phyloP scores from a whole-genome alignment of 2,113 vertebrate species.

The Sisor rabdophorus region DNA sequence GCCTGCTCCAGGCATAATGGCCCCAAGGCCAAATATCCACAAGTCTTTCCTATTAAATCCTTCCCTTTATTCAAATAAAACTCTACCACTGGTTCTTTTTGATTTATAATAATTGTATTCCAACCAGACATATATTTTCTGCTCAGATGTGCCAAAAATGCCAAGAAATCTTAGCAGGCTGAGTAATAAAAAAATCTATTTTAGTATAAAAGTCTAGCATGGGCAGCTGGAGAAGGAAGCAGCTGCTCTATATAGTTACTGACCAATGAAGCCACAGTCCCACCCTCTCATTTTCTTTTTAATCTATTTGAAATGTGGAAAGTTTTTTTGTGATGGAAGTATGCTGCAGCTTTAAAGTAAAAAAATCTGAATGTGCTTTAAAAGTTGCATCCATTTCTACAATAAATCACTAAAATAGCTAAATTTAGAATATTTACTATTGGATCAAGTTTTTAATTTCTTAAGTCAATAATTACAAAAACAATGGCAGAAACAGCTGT shows the following conservation, averaged over 20 bases:
- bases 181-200: neutral
- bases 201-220: neutral
- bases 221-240: neutral
- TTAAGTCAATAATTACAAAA: no score
- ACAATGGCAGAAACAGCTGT: no score
- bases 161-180: neutral
- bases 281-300: neutral
- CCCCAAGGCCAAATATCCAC: slow-evolving; percentile 2
- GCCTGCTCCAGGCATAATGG: slow-evolving; percentile 36
- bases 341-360: no score
- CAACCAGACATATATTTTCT: neutral
- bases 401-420: no score
- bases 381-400: no score
- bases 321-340: no score
- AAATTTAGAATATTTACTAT: no score
- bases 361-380: no score
- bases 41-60: slow-evolving; percentile 7
- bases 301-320: neutral
- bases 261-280: neutral
- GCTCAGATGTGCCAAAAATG: neutral
- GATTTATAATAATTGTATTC: neutral
- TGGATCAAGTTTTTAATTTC: no score
- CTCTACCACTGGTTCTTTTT: neutral
- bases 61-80: slow-evolving; percentile 15
- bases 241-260: neutral